These are phyloP conservation scores for Nothocercus nigrocapillus DNA, from an alignment of 2,113 vertebrate species.

Conservation along the genomic window DNA sequence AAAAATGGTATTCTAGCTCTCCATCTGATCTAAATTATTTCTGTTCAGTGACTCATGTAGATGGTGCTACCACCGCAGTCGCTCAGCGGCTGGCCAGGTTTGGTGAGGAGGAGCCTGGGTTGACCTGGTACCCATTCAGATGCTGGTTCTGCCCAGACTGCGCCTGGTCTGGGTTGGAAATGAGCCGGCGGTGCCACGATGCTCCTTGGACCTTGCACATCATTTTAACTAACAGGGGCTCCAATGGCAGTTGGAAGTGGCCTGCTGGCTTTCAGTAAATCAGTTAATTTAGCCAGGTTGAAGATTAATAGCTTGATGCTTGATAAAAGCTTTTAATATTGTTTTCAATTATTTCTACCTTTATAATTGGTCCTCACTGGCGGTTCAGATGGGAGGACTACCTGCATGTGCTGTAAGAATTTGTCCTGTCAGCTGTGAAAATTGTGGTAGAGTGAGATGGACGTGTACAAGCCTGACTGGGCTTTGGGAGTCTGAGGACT, in stretches of 20 bases:
- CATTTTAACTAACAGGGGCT: not conserved
- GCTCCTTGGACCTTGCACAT: not conserved
- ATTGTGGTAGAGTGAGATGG: not conserved
- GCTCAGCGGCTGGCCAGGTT: not conserved
- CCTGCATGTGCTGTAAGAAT: not conserved
- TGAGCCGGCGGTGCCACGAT: not conserved
- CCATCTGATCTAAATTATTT: not conserved
- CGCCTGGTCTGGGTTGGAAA: not conserved
- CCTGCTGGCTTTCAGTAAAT: not conserved
- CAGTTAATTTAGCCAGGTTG: not conserved
- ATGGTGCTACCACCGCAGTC: accelerated
- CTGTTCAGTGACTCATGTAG: not conserved
- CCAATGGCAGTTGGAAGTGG: not conserved
- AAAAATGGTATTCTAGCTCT: not conserved
- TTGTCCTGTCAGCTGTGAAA: not conserved
- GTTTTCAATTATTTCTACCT: not conserved
- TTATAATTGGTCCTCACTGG: not conserved
- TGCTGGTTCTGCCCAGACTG: not conserved
- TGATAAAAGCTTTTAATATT: not conserved
- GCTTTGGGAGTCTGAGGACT: not conserved
- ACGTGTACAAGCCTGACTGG: not conserved
- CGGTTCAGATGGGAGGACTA: not conserved
- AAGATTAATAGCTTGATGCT: not conserved
- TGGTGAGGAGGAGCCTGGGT: not conserved
- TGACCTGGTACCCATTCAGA: not conserved